phyloP scores from a whole-genome alignment of 2,797 vertebrate species.

The Scyliorhinus canicula region DNA sequence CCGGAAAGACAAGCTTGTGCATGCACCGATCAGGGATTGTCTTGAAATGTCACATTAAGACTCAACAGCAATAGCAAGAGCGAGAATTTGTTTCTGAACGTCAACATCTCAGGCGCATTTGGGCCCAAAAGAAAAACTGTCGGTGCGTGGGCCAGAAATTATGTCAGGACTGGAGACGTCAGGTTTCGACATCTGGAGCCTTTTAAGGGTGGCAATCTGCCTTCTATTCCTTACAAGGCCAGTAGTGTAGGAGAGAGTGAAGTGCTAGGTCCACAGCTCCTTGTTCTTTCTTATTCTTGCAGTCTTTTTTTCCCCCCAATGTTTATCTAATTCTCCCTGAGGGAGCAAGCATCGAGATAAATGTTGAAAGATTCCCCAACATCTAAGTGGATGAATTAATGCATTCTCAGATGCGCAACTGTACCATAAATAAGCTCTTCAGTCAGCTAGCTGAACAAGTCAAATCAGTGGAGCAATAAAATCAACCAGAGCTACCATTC shows the following conservation, averaged over 20 bases:
- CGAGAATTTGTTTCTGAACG: neutral
- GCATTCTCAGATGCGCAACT: neutral
- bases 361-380: neutral
- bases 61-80: neutral
- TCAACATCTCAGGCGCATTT: neutral
- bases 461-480: too few species aligned
- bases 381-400: neutral
- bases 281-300: neutral
- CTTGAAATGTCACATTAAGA: neutral
- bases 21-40: too few species aligned
- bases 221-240: neutral
- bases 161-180: neutral
- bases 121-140: neutral
- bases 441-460: neutral
- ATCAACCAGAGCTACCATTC: neutral
- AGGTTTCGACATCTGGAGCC: neutral
- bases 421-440: neutral
- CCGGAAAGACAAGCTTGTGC: neutral
- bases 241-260: neutral
- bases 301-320: neutral
- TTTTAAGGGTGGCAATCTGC: neutral
- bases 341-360: neutral
- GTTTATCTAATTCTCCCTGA: neutral
- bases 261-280: neutral
- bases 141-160: neutral